Base-by-base conservation (phyloP, 2,113 vertebrate genomes). In the Drymodes brunneopygia region DNA sequence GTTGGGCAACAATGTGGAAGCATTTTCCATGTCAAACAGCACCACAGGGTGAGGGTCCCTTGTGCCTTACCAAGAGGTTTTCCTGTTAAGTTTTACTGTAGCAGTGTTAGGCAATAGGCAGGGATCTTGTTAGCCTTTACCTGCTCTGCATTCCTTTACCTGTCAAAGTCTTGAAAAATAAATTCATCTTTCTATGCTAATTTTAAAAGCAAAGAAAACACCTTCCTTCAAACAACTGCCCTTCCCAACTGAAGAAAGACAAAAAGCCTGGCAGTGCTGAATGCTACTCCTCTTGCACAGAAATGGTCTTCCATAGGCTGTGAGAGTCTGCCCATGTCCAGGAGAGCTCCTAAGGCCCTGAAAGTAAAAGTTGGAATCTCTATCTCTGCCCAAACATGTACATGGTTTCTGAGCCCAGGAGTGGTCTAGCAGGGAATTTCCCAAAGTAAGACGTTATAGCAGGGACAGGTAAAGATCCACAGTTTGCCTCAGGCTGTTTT, bases 371-470 rank as follows among this genome's bases (percentile, higher is more conserved):
- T 38, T 22, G 58, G 67, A 86, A 57, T 61, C 58, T 75, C n/a
- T 62, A 9, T 45, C 40, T 77, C 71, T 97, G 90, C 88, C 90
- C 71, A 77, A 96, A 92, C 94, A 81, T 1, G 38, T 12, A 80
- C 19, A 11, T 15, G 62, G 62, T 71, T 80, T 81, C 85, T 85
- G 70, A 90, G 85, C 61, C 85, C 88, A 91, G 90, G 78, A 95
- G 66, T 12, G 42, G 90, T 87, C 82, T 75, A 79, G 53, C 21
- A 72, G 81, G 85, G 79, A 88, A 94, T 88, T 96, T 92, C 90
- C 82, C 86, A 77, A 4, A 73, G 75, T 71, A 67, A 66, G 69
- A 78, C 80, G 69, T 62, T 92, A n/a, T 2, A 86, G 35, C 58
- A 58, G 40, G 92, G 71, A 38, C 58, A 31, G 69, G 65, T n/a